Percentiles rank a stretch among this genome's conserved stretches.
phyloP scores from a whole-genome alignment of 1,140 invertebrate species.

The Lordiphosa collinella region DNA sequence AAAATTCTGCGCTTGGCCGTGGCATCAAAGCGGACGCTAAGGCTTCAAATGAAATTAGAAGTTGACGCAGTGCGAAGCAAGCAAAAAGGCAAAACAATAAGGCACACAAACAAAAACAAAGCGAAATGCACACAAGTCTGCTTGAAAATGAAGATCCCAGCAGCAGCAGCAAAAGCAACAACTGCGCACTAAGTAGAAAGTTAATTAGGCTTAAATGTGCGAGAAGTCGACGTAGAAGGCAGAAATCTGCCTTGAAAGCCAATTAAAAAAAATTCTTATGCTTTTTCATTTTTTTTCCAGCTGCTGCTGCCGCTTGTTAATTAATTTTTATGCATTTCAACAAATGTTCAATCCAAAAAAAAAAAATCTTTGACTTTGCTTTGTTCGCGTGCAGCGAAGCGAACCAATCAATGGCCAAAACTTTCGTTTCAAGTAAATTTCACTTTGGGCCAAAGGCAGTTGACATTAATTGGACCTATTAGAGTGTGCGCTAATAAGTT shows the following conservation, averaged over 20 bases:
- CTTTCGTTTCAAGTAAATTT: constrained; percentile 59
- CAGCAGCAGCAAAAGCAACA: constrained; percentile 23
- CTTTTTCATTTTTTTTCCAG: constrained; percentile 31
- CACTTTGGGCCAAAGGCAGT: constrained; percentile 43
- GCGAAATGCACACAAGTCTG: neutral
- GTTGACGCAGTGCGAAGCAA: constrained; percentile 63
- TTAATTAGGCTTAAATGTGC: constrained; percentile 77
- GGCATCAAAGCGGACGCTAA: constrained; percentile 59
- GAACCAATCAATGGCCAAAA: constrained; percentile 59
- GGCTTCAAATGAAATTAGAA: constrained; percentile 73
- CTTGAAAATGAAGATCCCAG: constrained; percentile 6
- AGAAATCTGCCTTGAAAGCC: constrained; percentile 52
- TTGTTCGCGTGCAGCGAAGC: constrained; percentile 54
- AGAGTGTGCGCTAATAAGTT: constrained; percentile 71
- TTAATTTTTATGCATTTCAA: constrained; percentile 75
- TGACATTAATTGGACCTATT: constrained; percentile 74
- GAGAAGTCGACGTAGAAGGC: constrained; percentile 42
- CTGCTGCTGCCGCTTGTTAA: constrained; percentile 45
- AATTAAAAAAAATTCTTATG: constrained; percentile 75
- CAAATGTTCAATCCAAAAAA: constrained; percentile 66
- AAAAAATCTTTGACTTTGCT: constrained; percentile 36
- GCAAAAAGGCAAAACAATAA: constrained; percentile 39
- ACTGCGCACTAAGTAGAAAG: constrained; percentile 68
- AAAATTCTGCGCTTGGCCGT: constrained; percentile 55
- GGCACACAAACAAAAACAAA: constrained; percentile 9